Base-by-base conservation (phyloP, 1,140 invertebrate species). In the Littorina saxatilis region DNA sequence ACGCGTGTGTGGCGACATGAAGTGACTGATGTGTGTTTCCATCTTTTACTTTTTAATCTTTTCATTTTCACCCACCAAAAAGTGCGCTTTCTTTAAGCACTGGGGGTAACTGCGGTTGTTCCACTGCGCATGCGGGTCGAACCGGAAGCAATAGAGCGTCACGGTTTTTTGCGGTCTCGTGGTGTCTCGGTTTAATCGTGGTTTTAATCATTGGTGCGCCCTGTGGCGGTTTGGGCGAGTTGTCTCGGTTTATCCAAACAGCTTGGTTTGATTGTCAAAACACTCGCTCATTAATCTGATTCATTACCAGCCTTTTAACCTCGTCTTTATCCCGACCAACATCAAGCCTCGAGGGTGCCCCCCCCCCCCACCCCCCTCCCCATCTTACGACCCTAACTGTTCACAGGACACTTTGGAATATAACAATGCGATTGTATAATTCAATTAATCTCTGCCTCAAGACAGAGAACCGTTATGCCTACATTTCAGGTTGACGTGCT, bases 111-210 rank as follows among this genome's bases (percentile, higher is more conserved):
- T 63, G 61, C 27, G 61, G 61, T 63, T 63, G 11, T 27, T 27
- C 23, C 61, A 63, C 61, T 63, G 61, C 61, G 61, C 61, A 63
- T 63, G 61, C 61, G 61, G 61, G 61, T 9, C 13, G 61, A 63
- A 63, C 61, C 61, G 61, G 61, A 63, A 63, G 61, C 61, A 9
- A 29, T 63, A 29, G 27, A 27, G 23, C 23, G 13, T 32, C 61
- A 29, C 15, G 23, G n/a, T 63, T 63, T 32, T 63, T 63, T 63
- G 61, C 5, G n/a, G 61, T 32, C 27, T 9, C 27, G 11, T 7
- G 11, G 27, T 29, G 61, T 63, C n/a, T 29, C 1, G 61, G 27
- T n/a, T n/a, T n/a, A 58, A n/a, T 3, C 52, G 52, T 20, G 52
- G 4, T 20, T 58, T 17, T 58, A 9, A 58, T 58, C 5, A 58